These are phyloP conservation scores for Drosophila koepferae DNA, from an alignment of 2,888 invertebrate genomes.

Conservation along the genomic window DNA sequence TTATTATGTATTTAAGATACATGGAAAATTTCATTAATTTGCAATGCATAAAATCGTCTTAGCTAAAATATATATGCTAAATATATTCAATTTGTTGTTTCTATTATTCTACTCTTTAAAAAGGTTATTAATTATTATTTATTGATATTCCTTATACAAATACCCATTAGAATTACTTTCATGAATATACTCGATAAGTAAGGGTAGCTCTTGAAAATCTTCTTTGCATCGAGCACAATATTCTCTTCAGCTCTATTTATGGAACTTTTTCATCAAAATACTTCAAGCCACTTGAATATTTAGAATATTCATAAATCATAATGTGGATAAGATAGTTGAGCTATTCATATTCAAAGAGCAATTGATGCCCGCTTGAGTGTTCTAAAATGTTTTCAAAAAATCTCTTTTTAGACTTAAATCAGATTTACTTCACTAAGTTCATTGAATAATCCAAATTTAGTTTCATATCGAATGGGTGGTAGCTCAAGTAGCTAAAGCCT, in stretches of 20 bases:
- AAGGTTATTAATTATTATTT: neutral
- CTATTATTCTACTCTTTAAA: neutral
- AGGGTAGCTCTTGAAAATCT: neutral
- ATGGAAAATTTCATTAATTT: too few relatives aligned
- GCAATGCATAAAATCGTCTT: neutral
- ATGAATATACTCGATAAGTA: neutral
- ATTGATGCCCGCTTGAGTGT: neutral
- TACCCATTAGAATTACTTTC: neutral
- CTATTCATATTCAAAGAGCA: neutral
- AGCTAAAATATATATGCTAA: neutral
- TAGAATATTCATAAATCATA: constrained; percentile 36
- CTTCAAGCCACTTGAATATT: constrained; percentile 24
- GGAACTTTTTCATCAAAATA: neutral
- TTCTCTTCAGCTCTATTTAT: neutral
- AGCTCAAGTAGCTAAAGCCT: too few relatives aligned
- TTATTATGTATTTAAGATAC: too few relatives aligned
- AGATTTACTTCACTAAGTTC: neutral
- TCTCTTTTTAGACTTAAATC: neutral
- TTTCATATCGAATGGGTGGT: too few relatives aligned
- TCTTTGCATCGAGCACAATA: neutral
- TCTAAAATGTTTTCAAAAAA: neutral
- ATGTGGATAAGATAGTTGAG: constrained; percentile 39
- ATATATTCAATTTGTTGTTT: neutral
- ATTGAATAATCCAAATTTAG: neutral
- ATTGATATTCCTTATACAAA: neutral